Evolutionary conservation across 2,113 vertebrate species (phyloP).

Genomic region (Rhinopomastus cyanomelas): DNA sequence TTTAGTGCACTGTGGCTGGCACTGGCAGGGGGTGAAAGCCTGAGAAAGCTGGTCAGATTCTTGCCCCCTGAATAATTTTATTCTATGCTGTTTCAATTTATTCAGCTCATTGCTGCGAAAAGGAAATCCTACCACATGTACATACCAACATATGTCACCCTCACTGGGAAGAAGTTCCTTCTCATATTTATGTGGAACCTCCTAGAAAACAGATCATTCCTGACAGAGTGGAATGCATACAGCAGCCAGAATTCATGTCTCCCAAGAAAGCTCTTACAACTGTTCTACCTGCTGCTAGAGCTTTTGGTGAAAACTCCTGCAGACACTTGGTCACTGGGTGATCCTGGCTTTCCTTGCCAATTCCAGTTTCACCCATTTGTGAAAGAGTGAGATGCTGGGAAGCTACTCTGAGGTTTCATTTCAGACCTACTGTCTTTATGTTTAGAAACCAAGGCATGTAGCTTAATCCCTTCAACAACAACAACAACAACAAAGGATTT

Average conservation of each 20-base stretch:
- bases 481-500: neutral
- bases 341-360: neutral
- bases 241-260: neutral
- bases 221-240: neutral
- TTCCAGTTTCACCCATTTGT: neutral
- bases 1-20: neutral
- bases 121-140: slow-evolving; percentile 7
- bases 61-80: neutral
- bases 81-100: neutral
- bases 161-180: no score
- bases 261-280: neutral
- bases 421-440: neutral
- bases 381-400: neutral
- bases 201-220: neutral
- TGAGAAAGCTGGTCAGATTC: neutral
- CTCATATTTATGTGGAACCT: no score
- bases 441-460: neutral
- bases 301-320: neutral
- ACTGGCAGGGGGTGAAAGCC: neutral
- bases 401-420: neutral
- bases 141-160: no score
- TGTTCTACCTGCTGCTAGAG: neutral
- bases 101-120: neutral
- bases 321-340: neutral
- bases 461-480: neutral